Evolutionary conservation across 2,113 vertebrate species (phyloP).

Genomic region (Lepus americanus): DNA sequence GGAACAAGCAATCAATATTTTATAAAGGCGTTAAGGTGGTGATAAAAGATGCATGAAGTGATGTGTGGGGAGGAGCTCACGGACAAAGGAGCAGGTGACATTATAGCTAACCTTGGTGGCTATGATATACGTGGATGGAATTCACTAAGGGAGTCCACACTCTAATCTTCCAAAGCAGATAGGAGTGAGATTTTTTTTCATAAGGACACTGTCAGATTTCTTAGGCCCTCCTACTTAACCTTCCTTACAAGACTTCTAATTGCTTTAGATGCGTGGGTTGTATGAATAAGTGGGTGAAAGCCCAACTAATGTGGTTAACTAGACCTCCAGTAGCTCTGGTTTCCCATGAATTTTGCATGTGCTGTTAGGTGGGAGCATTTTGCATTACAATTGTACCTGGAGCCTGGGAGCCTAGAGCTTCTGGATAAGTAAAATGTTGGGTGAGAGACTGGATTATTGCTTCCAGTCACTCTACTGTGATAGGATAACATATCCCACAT

Average conservation of each 20-base stretch:
- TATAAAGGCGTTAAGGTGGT: constrained; percentile 85
- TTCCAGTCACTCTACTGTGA: background rate
- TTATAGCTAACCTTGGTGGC: constrained; percentile 85
- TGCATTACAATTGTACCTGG: background rate
- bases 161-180: constrained; percentile 66
- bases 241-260: constrained; percentile 67
- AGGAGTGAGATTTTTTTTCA: constrained; percentile 64
- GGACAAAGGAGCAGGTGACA: constrained; percentile 84
- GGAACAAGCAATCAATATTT: constrained; percentile 87
- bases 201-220: constrained; percentile 58
- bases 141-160: constrained; percentile 71
- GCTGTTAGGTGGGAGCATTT: background rate
- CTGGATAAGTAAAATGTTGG: background rate
- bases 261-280: constrained; percentile 17
- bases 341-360: constrained; percentile 54
- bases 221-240: constrained; percentile 59
- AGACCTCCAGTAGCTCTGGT: constrained; percentile 38
- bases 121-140: constrained; percentile 69
- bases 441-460: background rate
- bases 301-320: background rate
- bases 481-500: background rate
- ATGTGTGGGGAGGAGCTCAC: constrained; percentile 81
- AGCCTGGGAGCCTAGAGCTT: background rate
- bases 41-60: constrained; percentile 89
- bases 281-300: constrained; percentile 3